Evolutionary conservation across 2,888 invertebrate species (phyloP), one percentile per base, ranked within the genome.

Genomic region (Athetis lepigone): DNA sequence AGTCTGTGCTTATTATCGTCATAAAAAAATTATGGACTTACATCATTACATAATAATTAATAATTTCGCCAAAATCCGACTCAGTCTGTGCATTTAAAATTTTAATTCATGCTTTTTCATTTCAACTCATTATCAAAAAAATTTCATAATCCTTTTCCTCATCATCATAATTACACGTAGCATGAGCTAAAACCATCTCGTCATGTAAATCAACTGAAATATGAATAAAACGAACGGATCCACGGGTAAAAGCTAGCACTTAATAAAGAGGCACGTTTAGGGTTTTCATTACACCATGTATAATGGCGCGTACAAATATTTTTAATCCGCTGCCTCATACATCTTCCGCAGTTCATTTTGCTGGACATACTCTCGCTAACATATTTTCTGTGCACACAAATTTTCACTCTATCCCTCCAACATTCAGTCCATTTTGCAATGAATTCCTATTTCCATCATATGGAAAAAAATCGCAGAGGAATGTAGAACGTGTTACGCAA

Each of bases 251-350:
- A 75, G 56, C 80, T 80, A 77, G 74, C 69, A 87, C 89, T 92
- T 93, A 93, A 94, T 94, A 94, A 92, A 93, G 92, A 90, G 91
- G 87, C 89, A 88, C 92, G 89, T 87, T 90, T 87, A 88, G 90
- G 88, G 86, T 88, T 93, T 94, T 93, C 94, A 94, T 94, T 94
- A 93, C 94, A 91, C 87, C 86, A 85, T 92, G 93, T 92, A 94
- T 94, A 94, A 94, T 94, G 94, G 94, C 87, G 87, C 94, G 93
- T 91, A 93, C 94, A 94, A 94, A 94, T 94, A 94, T 94, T 94
- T 94, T 94, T 94, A 94, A 94, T 94, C 94, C 94, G 87, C 85
- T 85, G 87, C 90, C 91, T 90, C 94, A 94, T 94, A 94, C 93
- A 93, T 94, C 94, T 94, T 94, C 89, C 89, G 91, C 87, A 92